These are phyloP conservation scores for Chrysotoxum bicinctum DNA, from an alignment of 2,888 invertebrate species.

Conservation along the genomic window DNA sequence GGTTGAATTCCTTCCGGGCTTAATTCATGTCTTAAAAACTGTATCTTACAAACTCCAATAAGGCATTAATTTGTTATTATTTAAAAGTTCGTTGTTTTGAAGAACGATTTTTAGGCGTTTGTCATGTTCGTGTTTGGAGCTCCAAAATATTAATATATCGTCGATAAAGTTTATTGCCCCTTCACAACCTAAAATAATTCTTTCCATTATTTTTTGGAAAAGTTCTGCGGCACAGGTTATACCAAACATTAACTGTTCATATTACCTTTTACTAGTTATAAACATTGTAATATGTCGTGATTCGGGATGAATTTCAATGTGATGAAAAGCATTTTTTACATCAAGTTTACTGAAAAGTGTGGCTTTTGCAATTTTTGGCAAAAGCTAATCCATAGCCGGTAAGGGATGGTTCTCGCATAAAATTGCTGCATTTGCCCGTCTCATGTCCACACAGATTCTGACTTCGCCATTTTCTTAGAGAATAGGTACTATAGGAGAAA, in stretches of 20 bases:
- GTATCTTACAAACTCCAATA: slow-evolving; percentile 54
- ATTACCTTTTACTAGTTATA: slow-evolving; percentile 77
- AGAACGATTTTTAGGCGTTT: slow-evolving; percentile 23
- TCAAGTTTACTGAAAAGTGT: slow-evolving; percentile 76
- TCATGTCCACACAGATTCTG: slow-evolving; percentile 44
- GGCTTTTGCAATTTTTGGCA: slow-evolving; percentile 49
- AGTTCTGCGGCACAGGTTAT: slow-evolving; percentile 80
- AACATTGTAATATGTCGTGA: slow-evolving; percentile 77
- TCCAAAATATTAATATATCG: slow-evolving; percentile 75
- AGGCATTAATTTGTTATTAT: slow-evolving; percentile 32
- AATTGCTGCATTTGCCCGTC: slow-evolving; percentile 48
- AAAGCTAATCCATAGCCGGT: slow-evolving; percentile 45
- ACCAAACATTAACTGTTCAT: slow-evolving; percentile 79
- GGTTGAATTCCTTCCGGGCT: slow-evolving; percentile 75
- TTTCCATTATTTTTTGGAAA: slow-evolving; percentile 79
- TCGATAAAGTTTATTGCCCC: slow-evolving; percentile 77
- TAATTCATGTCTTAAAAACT: slow-evolving; percentile 76
- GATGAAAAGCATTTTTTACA: slow-evolving; percentile 63
- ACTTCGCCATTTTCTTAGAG: slow-evolving; percentile 32
- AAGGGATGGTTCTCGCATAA: slow-evolving; percentile 47
- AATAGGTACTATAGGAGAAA: slow-evolving; percentile 43
- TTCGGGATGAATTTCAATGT: slow-evolving; percentile 76
- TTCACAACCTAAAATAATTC: slow-evolving; percentile 73
- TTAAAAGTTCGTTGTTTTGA: slow-evolving; percentile 26
- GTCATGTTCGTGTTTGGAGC: slow-evolving; percentile 28